A percentile compares a stretch with the other conserved stretches of the same genome.
Evolutionary conservation across 2,888 invertebrate genomes (phyloP).

Genomic region (Leptothorax acervorum): DNA sequence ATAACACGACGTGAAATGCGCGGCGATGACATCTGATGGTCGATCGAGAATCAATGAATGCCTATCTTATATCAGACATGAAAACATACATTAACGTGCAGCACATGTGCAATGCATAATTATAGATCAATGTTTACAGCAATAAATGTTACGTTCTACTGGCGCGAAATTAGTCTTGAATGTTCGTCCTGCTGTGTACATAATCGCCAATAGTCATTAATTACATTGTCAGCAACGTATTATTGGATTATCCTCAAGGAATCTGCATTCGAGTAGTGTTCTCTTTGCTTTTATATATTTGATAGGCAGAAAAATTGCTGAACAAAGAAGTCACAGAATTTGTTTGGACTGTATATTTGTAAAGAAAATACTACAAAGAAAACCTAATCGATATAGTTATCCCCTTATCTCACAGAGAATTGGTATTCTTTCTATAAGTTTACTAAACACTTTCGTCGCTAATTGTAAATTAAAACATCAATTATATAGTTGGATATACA

Average conservation of each 20-base stretch:
- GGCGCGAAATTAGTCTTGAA: slow-evolving; percentile 5
- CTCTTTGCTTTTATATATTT: background rate
- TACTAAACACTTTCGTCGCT: background rate
- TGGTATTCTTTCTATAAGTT: background rate
- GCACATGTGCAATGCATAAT: background rate
- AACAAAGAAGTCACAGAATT: background rate
- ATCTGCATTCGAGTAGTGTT: background rate
- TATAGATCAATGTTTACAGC: slow-evolving; percentile 12
- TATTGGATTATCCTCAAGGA: slow-evolving; percentile 11
- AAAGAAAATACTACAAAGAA: background rate
- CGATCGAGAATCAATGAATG: slow-evolving; percentile 18
- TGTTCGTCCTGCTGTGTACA: background rate
- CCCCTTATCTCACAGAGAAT: background rate
- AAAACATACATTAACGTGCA: background rate
- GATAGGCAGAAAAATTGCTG: background rate
- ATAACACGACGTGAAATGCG: slow-evolving; percentile 23
- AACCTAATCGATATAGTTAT: slow-evolving; percentile 21
- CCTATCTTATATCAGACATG: background rate
- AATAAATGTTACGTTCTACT: slow-evolving; percentile 25
- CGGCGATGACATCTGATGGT: slow-evolving; percentile 29
- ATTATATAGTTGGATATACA: background rate
- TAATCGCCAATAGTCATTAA: slow-evolving; percentile 25
- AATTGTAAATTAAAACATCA: background rate
- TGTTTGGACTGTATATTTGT: background rate
- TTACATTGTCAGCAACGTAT: slow-evolving; percentile 19